Conservation (phyloP, 37 sponge, comb jelly and placozoan genomes). For the Halichondria panicea region DNA sequence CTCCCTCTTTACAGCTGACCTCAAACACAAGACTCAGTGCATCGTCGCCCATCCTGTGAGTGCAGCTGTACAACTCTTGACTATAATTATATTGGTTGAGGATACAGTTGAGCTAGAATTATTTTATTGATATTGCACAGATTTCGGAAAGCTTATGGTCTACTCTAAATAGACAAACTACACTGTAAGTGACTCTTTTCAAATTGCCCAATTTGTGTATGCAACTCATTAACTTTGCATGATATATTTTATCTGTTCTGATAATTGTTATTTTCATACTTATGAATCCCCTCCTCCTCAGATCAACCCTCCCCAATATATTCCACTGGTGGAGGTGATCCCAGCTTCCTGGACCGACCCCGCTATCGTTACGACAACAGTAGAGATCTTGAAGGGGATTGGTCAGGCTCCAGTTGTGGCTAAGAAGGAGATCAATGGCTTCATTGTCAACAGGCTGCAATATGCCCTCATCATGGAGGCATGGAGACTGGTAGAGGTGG, state of each 20-base stretch:
- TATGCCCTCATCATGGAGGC: constrained; percentile 97
- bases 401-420: constrained; percentile 86
- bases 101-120: background rate
- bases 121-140: too few relatives aligned
- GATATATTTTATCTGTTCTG: too few relatives aligned
- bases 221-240: too few relatives aligned
- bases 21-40: constrained; percentile 79
- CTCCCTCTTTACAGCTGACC: constrained; percentile 71
- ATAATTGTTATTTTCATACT: too few relatives aligned
- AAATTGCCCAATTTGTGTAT: constrained; percentile 4
- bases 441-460: constrained; percentile 92
- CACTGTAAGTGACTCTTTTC: too few relatives aligned
- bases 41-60: constrained; percentile 93
- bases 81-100: background rate
- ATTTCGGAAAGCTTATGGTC: too few relatives aligned
- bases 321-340: constrained; percentile 87
- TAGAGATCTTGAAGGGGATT: constrained; percentile 67
- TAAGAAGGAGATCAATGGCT: constrained; percentile 92
- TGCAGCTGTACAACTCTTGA: background rate
- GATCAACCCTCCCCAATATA: constrained; percentile 88
- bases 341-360: constrained; percentile 82
- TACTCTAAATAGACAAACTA: too few relatives aligned
- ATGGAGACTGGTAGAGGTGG: constrained; percentile 92
- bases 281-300: constrained; percentile 6
- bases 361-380: constrained; percentile 29